These are phyloP conservation scores for Mongoloraphidia duomilia DNA, from an alignment of 2,888 invertebrate species.

Conservation along the genomic window DNA sequence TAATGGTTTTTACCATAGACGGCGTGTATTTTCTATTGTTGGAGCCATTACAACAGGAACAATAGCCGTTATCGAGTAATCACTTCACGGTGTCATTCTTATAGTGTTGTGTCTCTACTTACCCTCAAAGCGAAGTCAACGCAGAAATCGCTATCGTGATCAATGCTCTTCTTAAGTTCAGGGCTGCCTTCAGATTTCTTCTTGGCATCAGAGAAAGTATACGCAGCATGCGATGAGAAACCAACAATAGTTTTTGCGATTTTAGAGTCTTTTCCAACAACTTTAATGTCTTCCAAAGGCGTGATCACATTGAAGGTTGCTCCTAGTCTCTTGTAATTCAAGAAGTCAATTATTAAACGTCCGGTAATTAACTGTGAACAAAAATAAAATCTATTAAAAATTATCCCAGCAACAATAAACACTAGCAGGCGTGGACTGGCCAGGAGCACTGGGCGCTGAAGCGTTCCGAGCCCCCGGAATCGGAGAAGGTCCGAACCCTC, in stretches of 20 bases:
- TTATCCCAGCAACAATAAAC: too few relatives aligned
- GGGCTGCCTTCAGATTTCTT: conserved; percentile 43
- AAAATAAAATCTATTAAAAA: too few relatives aligned
- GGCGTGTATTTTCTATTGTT: too few relatives aligned
- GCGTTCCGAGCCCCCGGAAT: too few relatives aligned
- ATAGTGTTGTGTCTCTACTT: too few relatives aligned
- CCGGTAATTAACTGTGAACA: conserved; percentile 12
- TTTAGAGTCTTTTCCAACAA: conserved; percentile 40
- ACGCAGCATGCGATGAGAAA: conserved; percentile 41
- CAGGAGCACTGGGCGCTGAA: too few relatives aligned
- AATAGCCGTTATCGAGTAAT: too few relatives aligned
- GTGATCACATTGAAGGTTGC: conserved; percentile 46
- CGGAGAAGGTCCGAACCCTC: too few relatives aligned
- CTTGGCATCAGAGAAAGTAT: conserved; percentile 44
- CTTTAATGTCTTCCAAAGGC: conserved; percentile 36
- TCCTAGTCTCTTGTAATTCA: conserved; percentile 33
- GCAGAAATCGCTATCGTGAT: conserved; percentile 44
- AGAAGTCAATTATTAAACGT: conserved; percentile 22
- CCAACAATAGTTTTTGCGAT: conserved; percentile 42
- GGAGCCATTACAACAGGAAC: too few relatives aligned
- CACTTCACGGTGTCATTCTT: too few relatives aligned
- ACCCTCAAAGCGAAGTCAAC: conserved; percentile 49
- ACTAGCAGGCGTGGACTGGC: too few relatives aligned
- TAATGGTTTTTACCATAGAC: too few relatives aligned
- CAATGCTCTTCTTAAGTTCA: conserved; percentile 39